A percentile compares a stretch with the other conserved stretches of the same genome.
Conservation (phyloP, 2,888 invertebrate species). For the Busseola fusca region DNA sequence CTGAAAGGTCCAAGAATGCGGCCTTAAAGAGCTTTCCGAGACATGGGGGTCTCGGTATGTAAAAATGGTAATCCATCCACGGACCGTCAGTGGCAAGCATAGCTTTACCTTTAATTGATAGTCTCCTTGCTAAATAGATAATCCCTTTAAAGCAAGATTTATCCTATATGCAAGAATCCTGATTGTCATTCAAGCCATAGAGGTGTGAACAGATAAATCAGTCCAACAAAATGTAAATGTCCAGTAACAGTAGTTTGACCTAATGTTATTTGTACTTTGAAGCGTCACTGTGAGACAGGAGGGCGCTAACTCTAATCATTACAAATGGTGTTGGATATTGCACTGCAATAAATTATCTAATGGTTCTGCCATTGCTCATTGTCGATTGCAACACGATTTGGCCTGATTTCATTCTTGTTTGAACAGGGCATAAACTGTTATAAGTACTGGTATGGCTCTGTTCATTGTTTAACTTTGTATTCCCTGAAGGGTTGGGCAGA, state of each 20-base stretch:
- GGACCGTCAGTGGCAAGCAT: neutral
- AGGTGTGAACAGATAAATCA: constrained; percentile 13
- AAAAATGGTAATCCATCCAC: neutral
- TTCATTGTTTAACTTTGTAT: neutral
- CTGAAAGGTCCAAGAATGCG: neutral
- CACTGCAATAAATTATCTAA: constrained; percentile 67
- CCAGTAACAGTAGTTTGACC: constrained; percentile 43
- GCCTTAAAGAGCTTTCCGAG: neutral
- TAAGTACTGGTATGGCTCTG: neutral
- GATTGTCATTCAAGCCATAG: constrained; percentile 10
- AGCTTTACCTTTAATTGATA: neutral
- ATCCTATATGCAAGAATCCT: neutral
- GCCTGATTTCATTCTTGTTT: constrained; percentile 28
- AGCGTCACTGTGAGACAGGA: constrained; percentile 63
- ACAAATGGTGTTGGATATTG: constrained; percentile 76
- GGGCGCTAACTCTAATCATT: constrained; percentile 71
- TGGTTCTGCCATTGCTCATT: constrained; percentile 49
- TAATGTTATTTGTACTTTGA: constrained; percentile 57
- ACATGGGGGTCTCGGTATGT: neutral
- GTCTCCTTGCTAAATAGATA: neutral
- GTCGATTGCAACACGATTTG: constrained; percentile 44
- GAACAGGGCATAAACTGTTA: constrained; percentile 4
- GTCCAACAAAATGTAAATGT: constrained; percentile 13
- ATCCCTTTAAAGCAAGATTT: neutral
- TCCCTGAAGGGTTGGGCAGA: neutral